Evolutionary conservation across 2,888 invertebrate species (phyloP).

Genomic region (Acanthosepion esculentum): DNA sequence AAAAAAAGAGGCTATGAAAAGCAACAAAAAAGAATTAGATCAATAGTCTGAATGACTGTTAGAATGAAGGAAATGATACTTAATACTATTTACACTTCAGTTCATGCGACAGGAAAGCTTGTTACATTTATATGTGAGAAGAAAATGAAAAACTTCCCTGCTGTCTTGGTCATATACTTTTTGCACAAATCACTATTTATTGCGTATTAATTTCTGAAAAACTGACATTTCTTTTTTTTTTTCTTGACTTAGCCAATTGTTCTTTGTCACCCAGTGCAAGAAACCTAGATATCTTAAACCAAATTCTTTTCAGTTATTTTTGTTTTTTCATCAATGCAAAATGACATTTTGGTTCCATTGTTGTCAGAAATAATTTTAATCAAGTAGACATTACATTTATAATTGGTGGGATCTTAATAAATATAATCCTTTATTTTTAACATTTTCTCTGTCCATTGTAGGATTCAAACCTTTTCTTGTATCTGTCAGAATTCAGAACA

Average conservation of each 20-base stretch:
- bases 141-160: neutral
- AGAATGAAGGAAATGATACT: neutral
- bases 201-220: neutral
- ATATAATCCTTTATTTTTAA: too few species aligned
- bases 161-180: neutral
- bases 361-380: too few species aligned
- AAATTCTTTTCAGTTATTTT: neutral
- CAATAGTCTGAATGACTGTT: neutral
- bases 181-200: neutral
- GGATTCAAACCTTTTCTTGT: too few species aligned
- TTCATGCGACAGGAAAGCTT: neutral
- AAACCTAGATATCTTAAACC: neutral
- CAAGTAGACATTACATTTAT: too few species aligned
- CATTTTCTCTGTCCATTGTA: too few species aligned
- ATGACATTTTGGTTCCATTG: too few species aligned
- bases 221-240: neutral
- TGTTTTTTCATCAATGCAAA: too few species aligned
- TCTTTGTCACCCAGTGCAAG: neutral
- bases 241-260: neutral
- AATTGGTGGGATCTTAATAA: too few species aligned
- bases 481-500: too few species aligned
- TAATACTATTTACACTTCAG: neutral
- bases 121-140: neutral
- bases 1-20: neutral
- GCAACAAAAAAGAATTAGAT: neutral